Base-by-base conservation (phyloP, 2,113 vertebrate genomes). In the Hippocampus zosterae region DNA sequence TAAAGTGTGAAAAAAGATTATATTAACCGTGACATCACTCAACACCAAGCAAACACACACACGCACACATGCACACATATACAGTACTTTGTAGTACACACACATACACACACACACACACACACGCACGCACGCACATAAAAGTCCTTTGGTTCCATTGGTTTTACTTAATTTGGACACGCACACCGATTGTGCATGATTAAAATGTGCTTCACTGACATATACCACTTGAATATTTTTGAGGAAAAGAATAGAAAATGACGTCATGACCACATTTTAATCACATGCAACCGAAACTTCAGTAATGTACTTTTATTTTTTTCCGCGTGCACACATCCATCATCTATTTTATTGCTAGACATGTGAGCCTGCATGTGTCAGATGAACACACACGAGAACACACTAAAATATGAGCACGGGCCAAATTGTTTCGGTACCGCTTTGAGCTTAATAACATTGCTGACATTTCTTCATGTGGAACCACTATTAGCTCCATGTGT, bases 291-390 rank as follows among this genome's bases (percentile, higher is more conserved):
- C 33, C 33, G 1, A 37, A 37, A 37, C 33, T 37, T 37, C 33
- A 37, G 5, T 37, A 37, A 0, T 6, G 33, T 6, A 37, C 33
- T 37, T 6, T 37, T 37, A 6, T 37, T 37, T 37, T 37, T 37
- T 37, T 37, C 5, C 5, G 5, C 2, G 74, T 70, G 60, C 71
- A 69, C 78, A 70, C 69, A 60, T 81, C 76, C 87, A 83, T 89
- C 87, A 88, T 88, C 79, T 52, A 72, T 85, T 87, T 87, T 70
- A 88, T 71, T 75, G 68, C 63, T 77, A 87, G 88, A 87, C 85
- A 85, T 74, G 66, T 67, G 44, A 88, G 82, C 68, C 88, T 80
- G 1, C 84, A 79, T 82, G 81, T 88, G 89, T 89, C 86, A 90
- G 88, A 88, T 88, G 75, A 46, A 46, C 37, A 61, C 37, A 61